Conservation (phyloP, 2,888 invertebrate genomes). For the Merodon equestris region DNA sequence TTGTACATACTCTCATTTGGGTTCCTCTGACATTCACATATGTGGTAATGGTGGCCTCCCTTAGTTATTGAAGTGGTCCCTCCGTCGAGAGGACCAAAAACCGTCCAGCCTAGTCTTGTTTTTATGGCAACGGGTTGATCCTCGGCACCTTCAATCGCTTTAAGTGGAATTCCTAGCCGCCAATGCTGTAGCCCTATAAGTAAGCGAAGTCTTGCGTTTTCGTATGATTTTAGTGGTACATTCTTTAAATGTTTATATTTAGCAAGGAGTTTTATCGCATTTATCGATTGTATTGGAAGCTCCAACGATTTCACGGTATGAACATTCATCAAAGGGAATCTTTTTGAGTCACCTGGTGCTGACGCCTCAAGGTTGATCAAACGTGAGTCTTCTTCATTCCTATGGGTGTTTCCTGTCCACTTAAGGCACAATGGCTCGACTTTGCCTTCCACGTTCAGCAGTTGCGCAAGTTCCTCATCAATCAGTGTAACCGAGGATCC, state of each 20-base stretch:
- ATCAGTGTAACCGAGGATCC: slow-evolving; percentile 24
- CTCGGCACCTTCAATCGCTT: neutral
- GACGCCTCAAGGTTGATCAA: slow-evolving; percentile 14
- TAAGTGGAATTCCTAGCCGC: neutral
- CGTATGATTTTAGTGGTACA: slow-evolving; percentile 8
- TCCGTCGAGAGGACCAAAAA: neutral
- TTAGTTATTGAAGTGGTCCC: neutral
- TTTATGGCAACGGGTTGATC: slow-evolving; percentile 1
- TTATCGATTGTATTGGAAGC: slow-evolving; percentile 13
- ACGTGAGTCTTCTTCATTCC: slow-evolving; percentile 4
- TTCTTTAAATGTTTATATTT: neutral
- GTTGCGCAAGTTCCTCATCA: neutral
- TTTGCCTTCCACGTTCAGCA: slow-evolving; percentile 3
- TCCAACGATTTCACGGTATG: slow-evolving; percentile 9
- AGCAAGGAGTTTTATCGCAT: neutral
- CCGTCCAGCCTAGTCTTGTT: neutral
- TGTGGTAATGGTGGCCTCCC: neutral
- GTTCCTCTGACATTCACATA: neutral
- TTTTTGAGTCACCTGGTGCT: neutral
- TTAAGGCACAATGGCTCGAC: slow-evolving; percentile 22
- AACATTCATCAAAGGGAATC: neutral
- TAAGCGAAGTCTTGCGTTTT: neutral
- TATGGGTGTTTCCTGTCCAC: slow-evolving; percentile 22
- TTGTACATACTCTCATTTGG: neutral
- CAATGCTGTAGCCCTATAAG: neutral